Percentiles rank a stretch among this genome's conserved stretches.
Conservation (phyloP, 2,797 vertebrate genomes). For the Babyrousa celebensis region DNA sequence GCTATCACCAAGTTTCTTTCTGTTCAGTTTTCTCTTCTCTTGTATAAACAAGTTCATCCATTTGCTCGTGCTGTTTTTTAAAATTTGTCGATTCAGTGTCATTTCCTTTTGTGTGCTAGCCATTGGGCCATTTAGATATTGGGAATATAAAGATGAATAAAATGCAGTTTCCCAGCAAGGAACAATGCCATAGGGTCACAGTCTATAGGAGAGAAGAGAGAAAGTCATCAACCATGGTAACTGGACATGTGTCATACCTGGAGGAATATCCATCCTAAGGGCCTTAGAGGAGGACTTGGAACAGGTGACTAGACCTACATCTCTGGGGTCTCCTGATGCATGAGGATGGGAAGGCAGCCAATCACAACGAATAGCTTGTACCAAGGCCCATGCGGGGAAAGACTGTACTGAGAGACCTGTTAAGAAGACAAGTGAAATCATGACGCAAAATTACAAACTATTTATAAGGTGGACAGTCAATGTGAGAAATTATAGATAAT, state of each 20-base stretch:
- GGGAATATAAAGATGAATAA: not conserved
- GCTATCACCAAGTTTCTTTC: slow-evolving; percentile 16
- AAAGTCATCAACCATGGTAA: not conserved
- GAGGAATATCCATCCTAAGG: not conserved
- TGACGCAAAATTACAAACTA: not conserved
- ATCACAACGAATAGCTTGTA: not conserved
- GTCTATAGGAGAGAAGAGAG: not conserved
- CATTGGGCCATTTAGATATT: not conserved
- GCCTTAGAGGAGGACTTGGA: not conserved
- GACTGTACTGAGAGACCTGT: not conserved
- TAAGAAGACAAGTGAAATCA: not conserved
- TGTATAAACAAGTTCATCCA: slow-evolving; percentile 18
- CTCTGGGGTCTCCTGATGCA: not conserved
- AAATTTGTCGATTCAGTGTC: not conserved
- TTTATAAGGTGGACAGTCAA: not conserved
- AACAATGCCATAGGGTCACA: not conserved
- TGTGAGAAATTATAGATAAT: not conserved
- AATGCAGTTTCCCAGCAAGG: not conserved
- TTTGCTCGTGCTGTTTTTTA: not conserved
- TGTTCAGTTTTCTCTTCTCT: slow-evolving; percentile 40
- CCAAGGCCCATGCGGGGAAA: not conserved
- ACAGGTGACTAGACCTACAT: not conserved
- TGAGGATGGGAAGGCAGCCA: not conserved
- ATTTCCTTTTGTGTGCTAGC: not conserved
- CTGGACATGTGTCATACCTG: not conserved